Evolutionary conservation across 1,140 invertebrate species (phyloP).

Genomic region (Drosophila fuyamai): DNA sequence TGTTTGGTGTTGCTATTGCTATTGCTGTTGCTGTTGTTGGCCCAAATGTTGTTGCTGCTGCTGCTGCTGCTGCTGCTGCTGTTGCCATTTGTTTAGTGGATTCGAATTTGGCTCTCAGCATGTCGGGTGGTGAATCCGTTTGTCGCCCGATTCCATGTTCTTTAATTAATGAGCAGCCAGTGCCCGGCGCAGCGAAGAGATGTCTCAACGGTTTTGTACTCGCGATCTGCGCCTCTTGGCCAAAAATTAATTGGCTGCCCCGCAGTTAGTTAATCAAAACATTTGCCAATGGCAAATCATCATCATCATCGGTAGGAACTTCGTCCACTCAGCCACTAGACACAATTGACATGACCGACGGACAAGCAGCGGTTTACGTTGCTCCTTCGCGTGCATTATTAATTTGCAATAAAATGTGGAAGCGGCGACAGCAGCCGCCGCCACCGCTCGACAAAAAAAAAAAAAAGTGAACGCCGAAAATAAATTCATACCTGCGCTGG

Average conservation of each 20-base stretch:
- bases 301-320: constrained; percentile 28
- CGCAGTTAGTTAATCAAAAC: constrained; percentile 80
- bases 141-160: constrained; percentile 75
- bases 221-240: constrained; percentile 27
- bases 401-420: constrained; percentile 82
- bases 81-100: constrained; percentile 76
- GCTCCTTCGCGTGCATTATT: constrained; percentile 69
- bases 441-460: constrained; percentile 23
- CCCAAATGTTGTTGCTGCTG: constrained; percentile 31
- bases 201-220: constrained; percentile 68
- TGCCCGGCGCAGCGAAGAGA: constrained; percentile 50
- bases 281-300: constrained; percentile 67
- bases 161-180: constrained; percentile 74
- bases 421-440: constrained; percentile 50
- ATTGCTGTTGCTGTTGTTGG: constrained; percentile 8
- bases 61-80: constrained; percentile 33
- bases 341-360: constrained; percentile 72
- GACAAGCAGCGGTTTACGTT: constrained; percentile 27
- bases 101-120: constrained; percentile 68
- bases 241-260: constrained; percentile 74
- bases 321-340: constrained; percentile 50
- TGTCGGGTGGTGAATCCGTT: constrained; percentile 48
- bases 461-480: constrained; percentile 46
- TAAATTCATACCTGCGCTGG: constrained; percentile 69
- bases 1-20: constrained; percentile 18